Base-by-base conservation (phyloP, 2,113 vertebrate species). In the Hypocryptadius cinnamomeus region DNA sequence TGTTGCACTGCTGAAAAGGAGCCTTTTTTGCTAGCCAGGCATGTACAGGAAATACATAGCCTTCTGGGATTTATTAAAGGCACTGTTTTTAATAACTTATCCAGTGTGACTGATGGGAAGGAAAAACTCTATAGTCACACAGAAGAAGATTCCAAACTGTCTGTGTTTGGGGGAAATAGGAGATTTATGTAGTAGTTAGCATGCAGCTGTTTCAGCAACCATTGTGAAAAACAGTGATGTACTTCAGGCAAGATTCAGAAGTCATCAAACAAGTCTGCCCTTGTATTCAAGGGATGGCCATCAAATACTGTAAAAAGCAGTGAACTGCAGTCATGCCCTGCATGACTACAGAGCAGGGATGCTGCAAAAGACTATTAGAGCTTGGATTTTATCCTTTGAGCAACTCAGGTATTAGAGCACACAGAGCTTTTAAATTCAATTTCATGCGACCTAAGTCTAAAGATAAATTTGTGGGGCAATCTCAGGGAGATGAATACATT, bases 11-110 rank as follows among this genome's bases (percentile, higher is more conserved):
- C 33, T 92, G 31, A 84, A 79, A 87, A 91, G 44, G 21, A 92
- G 13, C 23, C 56, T 81, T 69, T 76, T 57, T 86, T 84, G 25
- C 61, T 79, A 64, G 79, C 68, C 82, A 95, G 60, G 23, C 87
- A 74, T 90, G 68, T 83, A 80, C 82, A 91, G 94, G 87, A 94
- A 96, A 85, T 68, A 37, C 76, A 86, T 23, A 74, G 45, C 72
- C 94, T 94, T 94, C 93, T 95, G 94, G 68, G 69, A 35, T 90
- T 96, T 92, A 93, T 94, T 94, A 90, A 96, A 95, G 90, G 15
- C 37, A 37, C n/a, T 89, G 71, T 7, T 93, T 95, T 94, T 88
- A 96, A 95, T 91, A 93, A 91, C 72, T 90, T 86, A 90, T 86
- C 71, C 95, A 74, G 60, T 88, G 57, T 81, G 92, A 96, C 76